Base-by-base conservation (phyloP, 2,113 vertebrate genomes). In the Clupea harengus region DNA sequence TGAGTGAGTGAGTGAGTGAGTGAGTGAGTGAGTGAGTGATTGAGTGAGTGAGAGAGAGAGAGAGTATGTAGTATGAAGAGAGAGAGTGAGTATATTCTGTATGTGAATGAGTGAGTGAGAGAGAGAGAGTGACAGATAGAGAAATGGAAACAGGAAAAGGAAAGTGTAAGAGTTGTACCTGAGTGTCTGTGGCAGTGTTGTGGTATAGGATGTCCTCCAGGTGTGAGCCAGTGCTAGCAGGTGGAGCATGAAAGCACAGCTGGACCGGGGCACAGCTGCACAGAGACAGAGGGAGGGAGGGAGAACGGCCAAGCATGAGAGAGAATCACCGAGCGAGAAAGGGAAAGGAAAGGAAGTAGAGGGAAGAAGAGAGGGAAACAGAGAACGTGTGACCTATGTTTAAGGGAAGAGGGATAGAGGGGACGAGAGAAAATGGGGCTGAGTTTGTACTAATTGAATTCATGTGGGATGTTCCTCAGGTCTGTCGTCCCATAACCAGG, bases 211-310 rank as follows among this genome's bases (percentile, higher is more conserved):
- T 54, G 45, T 81, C 78, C 60, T 81, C 85, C 84, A 82, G 84
- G 82, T 84, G 87, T 52, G 75, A 72, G 83, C 60, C 78, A 49
- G 45, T 39, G 85, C 22, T 82, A 75, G 32, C 87, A 90, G 87
- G 84, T 88, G 84, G 84, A 75, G 20, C 44, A 46, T 25, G n/a
- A 25, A 81, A 75, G 67, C 54, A 50, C 86, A 52, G 72, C 82
- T 83, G 84, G 87, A 25, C 13, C 60, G 6, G 20, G n/a, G n/a
- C 60, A 67, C 60, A 67, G 60, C 60, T 67, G 60, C 8, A 67
- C 60, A 32, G 25, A 28, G 25, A 72, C 50, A 72, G 25, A 25
- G 64, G 64, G 64, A 67, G 64, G 64, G 64, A 32, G 60, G n/a
- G 60, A 3, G 54, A 17, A 22, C 54, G 18, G 54, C 54, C 18